Percentiles rank a stretch among this genome's conserved stretches.
phyloP scores from a whole-genome alignment of 2,888 invertebrate species.

The Leucophenga maculata region DNA sequence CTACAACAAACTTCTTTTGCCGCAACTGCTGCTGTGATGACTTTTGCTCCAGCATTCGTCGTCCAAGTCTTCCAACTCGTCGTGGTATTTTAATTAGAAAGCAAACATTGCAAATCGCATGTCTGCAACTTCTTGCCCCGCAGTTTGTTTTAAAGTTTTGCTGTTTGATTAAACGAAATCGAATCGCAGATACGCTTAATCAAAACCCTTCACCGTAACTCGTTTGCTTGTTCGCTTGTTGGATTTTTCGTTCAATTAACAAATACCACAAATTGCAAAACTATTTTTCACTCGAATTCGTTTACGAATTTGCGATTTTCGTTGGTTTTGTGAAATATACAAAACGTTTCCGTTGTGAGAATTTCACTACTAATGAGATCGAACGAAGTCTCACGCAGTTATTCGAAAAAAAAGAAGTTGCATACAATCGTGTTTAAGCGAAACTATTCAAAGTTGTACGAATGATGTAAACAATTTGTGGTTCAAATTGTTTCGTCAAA shows the following conservation, averaged over 20 bases:
- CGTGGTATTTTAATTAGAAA: slow-evolving; percentile 63
- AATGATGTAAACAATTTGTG: too few species aligned
- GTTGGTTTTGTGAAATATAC: background rate
- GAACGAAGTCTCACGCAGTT: too few species aligned
- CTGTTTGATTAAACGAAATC: background rate
- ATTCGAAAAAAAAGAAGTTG: too few species aligned
- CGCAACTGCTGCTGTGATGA: background rate
- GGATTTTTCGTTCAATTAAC: slow-evolving; percentile 23
- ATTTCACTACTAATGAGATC: too few species aligned
- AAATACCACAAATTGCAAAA: slow-evolving; percentile 18
- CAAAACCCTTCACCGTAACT: slow-evolving; percentile 14
- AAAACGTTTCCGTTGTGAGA: background rate
- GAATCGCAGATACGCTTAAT: slow-evolving; percentile 7
- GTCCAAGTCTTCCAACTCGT: slow-evolving; percentile 31
- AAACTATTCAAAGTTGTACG: too few species aligned
- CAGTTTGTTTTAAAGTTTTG: background rate
- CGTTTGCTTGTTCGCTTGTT: background rate
- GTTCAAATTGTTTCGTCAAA: too few species aligned
- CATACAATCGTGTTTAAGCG: too few species aligned
- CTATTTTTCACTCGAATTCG: slow-evolving; percentile 24
- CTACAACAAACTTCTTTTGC: background rate
- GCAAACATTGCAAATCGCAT: slow-evolving; percentile 60
- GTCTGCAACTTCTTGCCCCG: slow-evolving; percentile 37
- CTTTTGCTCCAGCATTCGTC: background rate
- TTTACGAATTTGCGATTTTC: too few species aligned